These are phyloP conservation scores for Gymnocypris eckloni DNA, from an alignment of 2,797 vertebrate genomes.

Conservation along the genomic window DNA sequence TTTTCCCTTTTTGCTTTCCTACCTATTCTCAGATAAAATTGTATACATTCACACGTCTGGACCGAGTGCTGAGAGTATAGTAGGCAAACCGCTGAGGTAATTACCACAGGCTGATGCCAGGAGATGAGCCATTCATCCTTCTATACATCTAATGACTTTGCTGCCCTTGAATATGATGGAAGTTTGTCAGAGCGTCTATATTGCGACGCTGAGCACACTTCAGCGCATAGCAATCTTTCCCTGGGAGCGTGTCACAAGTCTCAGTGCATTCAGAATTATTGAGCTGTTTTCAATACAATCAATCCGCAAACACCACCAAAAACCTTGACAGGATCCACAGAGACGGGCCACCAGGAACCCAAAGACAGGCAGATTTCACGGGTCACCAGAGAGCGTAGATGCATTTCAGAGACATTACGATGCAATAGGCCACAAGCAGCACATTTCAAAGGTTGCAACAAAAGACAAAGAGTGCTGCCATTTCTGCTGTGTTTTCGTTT, in stretches of 20 bases:
- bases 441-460: conserved; percentile 29
- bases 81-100: conserved; percentile 43
- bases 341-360: conserved; percentile 12
- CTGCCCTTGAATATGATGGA: conserved; percentile 77
- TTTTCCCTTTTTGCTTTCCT: not conserved
- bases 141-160: conserved; percentile 74
- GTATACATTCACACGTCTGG: not conserved
- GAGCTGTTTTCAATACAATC: conserved; percentile 36
- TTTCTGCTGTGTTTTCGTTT: conserved; percentile 34
- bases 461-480: conserved; percentile 23
- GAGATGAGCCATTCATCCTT: conserved; percentile 73
- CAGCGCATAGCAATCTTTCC: conserved; percentile 59
- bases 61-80: not conserved
- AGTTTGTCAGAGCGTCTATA: conserved; percentile 70
- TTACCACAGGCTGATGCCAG: conserved; percentile 68
- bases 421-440: not conserved
- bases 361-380: conserved; percentile 5
- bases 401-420: not conserved
- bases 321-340: not conserved
- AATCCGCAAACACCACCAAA: conserved; percentile 19
- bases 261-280: conserved; percentile 15
- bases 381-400: not conserved
- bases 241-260: conserved; percentile 63
- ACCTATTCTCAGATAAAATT: conserved; percentile 26
- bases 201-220: conserved; percentile 62